These are phyloP conservation scores for Mesitornis unicolor DNA, from an alignment of 2,113 vertebrate genomes.

Conservation along the genomic window DNA sequence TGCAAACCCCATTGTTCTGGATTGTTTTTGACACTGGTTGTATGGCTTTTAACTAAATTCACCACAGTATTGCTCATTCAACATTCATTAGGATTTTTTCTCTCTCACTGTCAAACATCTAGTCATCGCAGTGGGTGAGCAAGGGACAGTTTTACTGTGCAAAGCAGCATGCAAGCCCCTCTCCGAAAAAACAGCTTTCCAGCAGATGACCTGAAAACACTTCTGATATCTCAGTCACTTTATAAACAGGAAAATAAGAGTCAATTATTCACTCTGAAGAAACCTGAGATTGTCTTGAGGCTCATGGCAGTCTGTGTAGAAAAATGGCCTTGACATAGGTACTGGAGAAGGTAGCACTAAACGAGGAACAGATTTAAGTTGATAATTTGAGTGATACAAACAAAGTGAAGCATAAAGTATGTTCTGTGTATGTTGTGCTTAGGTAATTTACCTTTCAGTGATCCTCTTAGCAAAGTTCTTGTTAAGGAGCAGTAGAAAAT, in stretches of 20 bases:
- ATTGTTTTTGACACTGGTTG: not conserved
- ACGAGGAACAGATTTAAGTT: not conserved
- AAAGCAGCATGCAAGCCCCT: not conserved
- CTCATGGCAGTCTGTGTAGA: not conserved
- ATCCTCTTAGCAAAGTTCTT: not conserved
- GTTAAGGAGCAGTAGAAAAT: not conserved
- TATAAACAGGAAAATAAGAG: not conserved
- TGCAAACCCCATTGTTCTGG: not conserved
- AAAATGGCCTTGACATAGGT: not conserved
- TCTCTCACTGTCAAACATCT: not conserved
- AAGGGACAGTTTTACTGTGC: not conserved
- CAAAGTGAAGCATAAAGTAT: not conserved
- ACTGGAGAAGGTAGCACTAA: not conserved
- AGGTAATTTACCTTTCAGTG: not conserved
- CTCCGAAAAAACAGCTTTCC: not conserved
- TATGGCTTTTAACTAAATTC: not conserved
- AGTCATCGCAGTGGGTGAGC: fast-evolving
- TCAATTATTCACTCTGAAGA: not conserved
- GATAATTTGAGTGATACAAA: not conserved
- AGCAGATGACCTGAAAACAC: not conserved
- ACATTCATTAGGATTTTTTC: not conserved
- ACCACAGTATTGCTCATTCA: not conserved
- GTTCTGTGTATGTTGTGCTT: not conserved
- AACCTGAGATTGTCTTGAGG: not conserved
- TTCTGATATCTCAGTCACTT: not conserved